phyloP scores from a whole-genome alignment of 1,140 invertebrate genomes.

The Sminthurinus signatus region DNA sequence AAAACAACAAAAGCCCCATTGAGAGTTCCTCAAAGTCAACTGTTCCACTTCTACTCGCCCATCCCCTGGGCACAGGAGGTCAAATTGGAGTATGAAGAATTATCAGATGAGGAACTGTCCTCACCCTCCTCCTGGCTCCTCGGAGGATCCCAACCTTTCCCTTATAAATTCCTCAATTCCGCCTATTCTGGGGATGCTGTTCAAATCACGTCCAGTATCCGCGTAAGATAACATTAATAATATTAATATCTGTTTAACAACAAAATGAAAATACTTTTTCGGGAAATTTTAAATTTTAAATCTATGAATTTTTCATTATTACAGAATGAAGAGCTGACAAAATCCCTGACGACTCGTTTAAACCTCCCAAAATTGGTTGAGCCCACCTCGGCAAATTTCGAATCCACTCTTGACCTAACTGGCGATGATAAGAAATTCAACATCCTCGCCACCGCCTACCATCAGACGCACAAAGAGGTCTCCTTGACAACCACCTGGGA shows the following conservation, averaged over 20 bases:
- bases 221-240: too few relatives aligned
- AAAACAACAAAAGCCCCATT: neutral
- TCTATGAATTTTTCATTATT: neutral
- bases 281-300: neutral
- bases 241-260: too few relatives aligned
- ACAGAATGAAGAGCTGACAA: conserved; percentile 15
- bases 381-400: conserved; percentile 20
- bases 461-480: conserved; percentile 20
- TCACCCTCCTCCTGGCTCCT: neutral
- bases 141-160: neutral
- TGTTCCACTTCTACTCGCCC: conserved; percentile 39
- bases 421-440: conserved; percentile 26
- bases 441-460: conserved; percentile 15
- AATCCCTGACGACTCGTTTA: neutral
- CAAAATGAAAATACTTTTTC: too few relatives aligned
- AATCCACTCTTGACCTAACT: conserved; percentile 22
- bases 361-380: neutral
- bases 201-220: too few relatives aligned
- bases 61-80: conserved; percentile 29
- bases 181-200: too few relatives aligned
- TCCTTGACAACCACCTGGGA: conserved; percentile 11
- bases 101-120: too few relatives aligned
- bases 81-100: conserved; percentile 34
- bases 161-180: neutral
- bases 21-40: conserved; percentile 33